These are phyloP conservation scores for Helostoma temminkii DNA, from an alignment of 2,797 vertebrate species.

Conservation along the genomic window DNA sequence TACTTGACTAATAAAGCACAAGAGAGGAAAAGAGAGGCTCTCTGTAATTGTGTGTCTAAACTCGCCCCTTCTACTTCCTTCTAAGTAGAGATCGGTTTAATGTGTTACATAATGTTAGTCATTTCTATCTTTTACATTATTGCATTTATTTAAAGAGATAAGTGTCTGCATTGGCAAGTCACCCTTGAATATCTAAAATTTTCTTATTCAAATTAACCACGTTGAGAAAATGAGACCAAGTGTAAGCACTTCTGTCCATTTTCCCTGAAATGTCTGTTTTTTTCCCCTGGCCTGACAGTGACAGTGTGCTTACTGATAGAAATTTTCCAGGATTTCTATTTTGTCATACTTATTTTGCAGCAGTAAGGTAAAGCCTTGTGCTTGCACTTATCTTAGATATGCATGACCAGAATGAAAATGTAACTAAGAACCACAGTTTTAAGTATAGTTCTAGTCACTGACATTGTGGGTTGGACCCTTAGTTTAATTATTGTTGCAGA, in stretches of 20 bases:
- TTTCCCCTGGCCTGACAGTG: conserved; percentile 17
- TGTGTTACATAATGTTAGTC: conserved; percentile 75
- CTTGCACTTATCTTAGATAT: conserved; percentile 20
- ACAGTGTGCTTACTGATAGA: conserved; percentile 36
- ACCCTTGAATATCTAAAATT: neutral
- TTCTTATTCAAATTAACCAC: neutral
- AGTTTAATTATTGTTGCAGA: conserved; percentile 13
- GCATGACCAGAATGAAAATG: conserved; percentile 20
- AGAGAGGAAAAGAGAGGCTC: conserved; percentile 59
- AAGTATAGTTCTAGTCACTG: conserved; percentile 17
- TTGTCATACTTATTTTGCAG: conserved; percentile 31
- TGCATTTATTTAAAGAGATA: conserved; percentile 48
- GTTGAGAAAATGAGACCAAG: conserved; percentile 3
- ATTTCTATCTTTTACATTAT: conserved; percentile 51
- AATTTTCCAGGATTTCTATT: conserved; percentile 33
- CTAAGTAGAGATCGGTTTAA: conserved; percentile 75
- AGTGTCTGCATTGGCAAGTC: neutral
- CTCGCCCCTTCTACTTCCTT: conserved; percentile 76
- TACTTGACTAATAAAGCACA: conserved; percentile 54
- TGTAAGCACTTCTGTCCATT: conserved; percentile 26
- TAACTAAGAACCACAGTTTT: conserved; percentile 9
- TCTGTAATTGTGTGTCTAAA: conserved; percentile 71
- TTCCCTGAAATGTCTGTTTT: conserved; percentile 8
- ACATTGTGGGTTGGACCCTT: conserved; percentile 22
- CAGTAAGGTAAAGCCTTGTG: conserved; percentile 16